These are phyloP conservation scores for Novumbra hubbsi DNA, from an alignment of 2,797 vertebrate species.

Conservation along the genomic window DNA sequence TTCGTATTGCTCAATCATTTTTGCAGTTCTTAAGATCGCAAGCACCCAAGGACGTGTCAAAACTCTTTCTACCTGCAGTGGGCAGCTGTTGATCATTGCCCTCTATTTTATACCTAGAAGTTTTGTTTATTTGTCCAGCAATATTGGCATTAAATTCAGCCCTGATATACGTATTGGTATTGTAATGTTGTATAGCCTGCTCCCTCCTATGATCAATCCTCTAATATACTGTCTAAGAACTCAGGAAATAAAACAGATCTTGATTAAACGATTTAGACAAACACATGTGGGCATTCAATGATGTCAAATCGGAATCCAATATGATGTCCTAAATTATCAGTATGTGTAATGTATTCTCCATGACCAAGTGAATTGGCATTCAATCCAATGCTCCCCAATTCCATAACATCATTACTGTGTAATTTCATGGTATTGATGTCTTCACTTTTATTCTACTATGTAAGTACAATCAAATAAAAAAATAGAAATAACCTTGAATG, in stretches of 20 bases:
- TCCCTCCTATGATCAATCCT: constrained; percentile 72
- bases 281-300: too few species aligned
- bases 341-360: too few species aligned
- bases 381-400: too few species aligned
- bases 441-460: too few species aligned
- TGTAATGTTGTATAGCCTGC: constrained; percentile 62
- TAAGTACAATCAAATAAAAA: too few species aligned
- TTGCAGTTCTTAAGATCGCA: neutral
- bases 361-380: too few species aligned
- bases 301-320: too few species aligned
- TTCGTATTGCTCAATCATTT: neutral
- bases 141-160: constrained; percentile 45
- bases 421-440: too few species aligned
- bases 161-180: constrained; percentile 54
- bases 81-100: neutral
- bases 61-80: constrained; percentile 1
- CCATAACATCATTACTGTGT: too few species aligned
- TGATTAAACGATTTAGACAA: neutral
- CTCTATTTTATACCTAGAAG: neutral
- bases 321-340: too few species aligned
- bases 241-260: constrained; percentile 56
- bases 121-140: constrained; percentile 18
- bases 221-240: constrained; percentile 75
- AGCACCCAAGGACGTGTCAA: neutral
- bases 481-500: too few species aligned